Percentiles rank a stretch among this genome's conserved stretches.
Conservation (phyloP, 2,113 vertebrate species). For the Uropsilus gracilis region DNA sequence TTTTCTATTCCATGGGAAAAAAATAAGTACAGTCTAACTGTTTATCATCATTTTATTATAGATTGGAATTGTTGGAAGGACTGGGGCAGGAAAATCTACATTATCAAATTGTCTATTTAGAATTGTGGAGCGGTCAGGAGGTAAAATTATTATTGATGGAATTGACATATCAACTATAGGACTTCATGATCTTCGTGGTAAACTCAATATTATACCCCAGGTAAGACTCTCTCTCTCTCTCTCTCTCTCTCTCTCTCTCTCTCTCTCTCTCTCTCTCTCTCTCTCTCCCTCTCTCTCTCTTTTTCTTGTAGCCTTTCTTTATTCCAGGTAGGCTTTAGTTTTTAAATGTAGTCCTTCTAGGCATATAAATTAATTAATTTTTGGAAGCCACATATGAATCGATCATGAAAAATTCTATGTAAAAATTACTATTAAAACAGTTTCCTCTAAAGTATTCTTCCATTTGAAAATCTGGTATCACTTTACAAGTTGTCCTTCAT, state of each 20-base stretch:
- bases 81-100: constrained; percentile 81
- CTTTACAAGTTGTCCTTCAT: constrained; percentile 15
- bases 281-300: too few species aligned
- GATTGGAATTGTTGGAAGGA: constrained; percentile 84
- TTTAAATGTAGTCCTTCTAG: background rate
- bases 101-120: constrained; percentile 83
- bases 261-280: too few species aligned
- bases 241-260: too few species aligned
- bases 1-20: background rate
- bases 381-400: background rate
- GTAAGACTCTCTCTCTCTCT: too few species aligned
- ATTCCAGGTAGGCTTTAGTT: background rate
- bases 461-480: background rate
- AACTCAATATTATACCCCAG: constrained; percentile 85
- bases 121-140: constrained; percentile 79
- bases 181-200: constrained; percentile 81
- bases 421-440: background rate
- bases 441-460: background rate
- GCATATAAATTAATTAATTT: constrained; percentile 19
- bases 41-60: constrained; percentile 60
- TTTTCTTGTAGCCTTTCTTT: background rate
- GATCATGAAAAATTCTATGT: background rate
- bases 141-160: constrained; percentile 83
- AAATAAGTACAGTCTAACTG: background rate
- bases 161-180: constrained; percentile 82